phyloP scores from a whole-genome alignment of 2,888 invertebrate species.

The Arctia plantaginis region DNA sequence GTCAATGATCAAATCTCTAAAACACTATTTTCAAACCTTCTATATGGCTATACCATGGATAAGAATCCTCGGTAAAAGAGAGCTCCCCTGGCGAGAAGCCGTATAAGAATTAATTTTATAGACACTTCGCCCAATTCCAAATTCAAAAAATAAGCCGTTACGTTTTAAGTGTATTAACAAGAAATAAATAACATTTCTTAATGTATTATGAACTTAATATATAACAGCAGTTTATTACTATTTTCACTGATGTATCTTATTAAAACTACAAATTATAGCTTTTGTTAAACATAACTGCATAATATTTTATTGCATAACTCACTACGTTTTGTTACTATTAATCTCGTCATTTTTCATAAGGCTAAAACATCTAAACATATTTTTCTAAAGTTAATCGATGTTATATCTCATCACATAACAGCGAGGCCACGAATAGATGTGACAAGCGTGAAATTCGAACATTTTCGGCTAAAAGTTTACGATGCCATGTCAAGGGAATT shows the following conservation, averaged over 20 bases:
- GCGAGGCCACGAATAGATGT: slow-evolving; percentile 55
- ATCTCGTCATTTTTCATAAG: slow-evolving; percentile 56
- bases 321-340: slow-evolving; percentile 54
- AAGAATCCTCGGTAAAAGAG: slow-evolving; percentile 5
- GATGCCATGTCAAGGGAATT: slow-evolving; percentile 66
- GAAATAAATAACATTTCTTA: slow-evolving; percentile 39
- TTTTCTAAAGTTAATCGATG: slow-evolving; percentile 58
- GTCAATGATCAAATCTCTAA: neutral
- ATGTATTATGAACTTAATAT: slow-evolving; percentile 39
- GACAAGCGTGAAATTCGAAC: slow-evolving; percentile 50
- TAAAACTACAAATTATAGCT: slow-evolving; percentile 27
- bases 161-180: slow-evolving; percentile 24
- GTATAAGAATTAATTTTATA: slow-evolving; percentile 36
- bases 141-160: slow-evolving; percentile 35
- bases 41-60: slow-evolving; percentile 6
- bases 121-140: slow-evolving; percentile 22
- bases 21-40: slow-evolving; percentile 11
- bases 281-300: slow-evolving; percentile 29
- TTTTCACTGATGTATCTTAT: slow-evolving; percentile 35
- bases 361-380: slow-evolving; percentile 50
- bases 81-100: slow-evolving; percentile 27
- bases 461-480: slow-evolving; percentile 63
- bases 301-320: slow-evolving; percentile 41
- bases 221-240: slow-evolving; percentile 24
- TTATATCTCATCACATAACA: slow-evolving; percentile 59